Percentiles rank a stretch among this genome's conserved stretches.
Evolutionary conservation across 2,888 invertebrate species (phyloP).

Genomic region (Hemicrepidius hirtus): DNA sequence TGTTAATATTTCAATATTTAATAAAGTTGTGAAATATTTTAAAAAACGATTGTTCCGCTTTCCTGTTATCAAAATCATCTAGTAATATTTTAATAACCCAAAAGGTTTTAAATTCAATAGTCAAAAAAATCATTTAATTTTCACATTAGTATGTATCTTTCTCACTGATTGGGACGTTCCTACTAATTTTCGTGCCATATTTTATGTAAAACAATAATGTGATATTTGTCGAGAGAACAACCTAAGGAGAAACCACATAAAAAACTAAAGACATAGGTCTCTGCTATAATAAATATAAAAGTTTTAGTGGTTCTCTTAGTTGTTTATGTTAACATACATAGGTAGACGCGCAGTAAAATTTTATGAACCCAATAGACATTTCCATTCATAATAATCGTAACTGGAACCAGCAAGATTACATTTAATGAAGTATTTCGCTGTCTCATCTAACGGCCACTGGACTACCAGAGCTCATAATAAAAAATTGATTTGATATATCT

Average conservation of each 20-base stretch:
- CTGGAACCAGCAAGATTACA: slow-evolving; percentile 33
- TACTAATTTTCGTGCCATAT: slow-evolving; percentile 29
- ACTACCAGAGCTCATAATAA: slow-evolving; percentile 41
- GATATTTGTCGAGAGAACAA: slow-evolving; percentile 24
- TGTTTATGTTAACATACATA: slow-evolving; percentile 49
- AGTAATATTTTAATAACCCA: background rate
- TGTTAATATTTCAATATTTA: no score
- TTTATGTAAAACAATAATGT: slow-evolving; percentile 34
- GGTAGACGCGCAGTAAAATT: slow-evolving; percentile 53
- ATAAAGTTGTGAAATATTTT: no score
- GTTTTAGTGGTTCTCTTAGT: slow-evolving; percentile 51
- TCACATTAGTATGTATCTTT: slow-evolving; percentile 34
- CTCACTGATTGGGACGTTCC: slow-evolving; percentile 28
- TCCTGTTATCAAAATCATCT: no score
- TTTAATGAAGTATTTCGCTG: slow-evolving; percentile 42
- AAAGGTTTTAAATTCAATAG: slow-evolving; percentile 27
- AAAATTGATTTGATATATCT: slow-evolving; percentile 32
- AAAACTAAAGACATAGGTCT: slow-evolving; percentile 55
- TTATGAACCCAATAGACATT: slow-evolving; percentile 50
- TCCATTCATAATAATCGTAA: slow-evolving; percentile 49
- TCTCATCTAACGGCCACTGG: slow-evolving; percentile 34
- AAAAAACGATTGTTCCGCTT: no score
- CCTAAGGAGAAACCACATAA: slow-evolving; percentile 22
- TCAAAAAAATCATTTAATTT: slow-evolving; percentile 25
- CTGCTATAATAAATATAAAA: slow-evolving; percentile 55